Base-by-base conservation (phyloP, 2,113 vertebrate species). In the Hemiscyllium ocellatum region DNA sequence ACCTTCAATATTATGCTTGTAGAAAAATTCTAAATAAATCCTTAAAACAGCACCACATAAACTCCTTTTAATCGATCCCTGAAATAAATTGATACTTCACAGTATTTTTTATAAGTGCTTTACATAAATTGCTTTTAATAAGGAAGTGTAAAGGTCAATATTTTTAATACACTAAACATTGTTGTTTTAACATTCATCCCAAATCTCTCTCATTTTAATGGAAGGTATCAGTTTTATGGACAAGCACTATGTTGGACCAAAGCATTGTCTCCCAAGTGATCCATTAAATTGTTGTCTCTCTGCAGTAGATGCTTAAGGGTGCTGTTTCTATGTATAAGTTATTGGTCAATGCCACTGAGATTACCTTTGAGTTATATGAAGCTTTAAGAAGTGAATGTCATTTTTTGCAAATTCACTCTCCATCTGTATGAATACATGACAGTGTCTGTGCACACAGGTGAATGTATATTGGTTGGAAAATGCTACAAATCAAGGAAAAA, bases 91-190 rank as follows among this genome's bases (percentile, higher is more conserved):
- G 69, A 72, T 72, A 70, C 94, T 72, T 33, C 65, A 24, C 69
- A 95, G 72, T 95, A 76, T 95, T 95, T 95, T 61, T 95, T 95
- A 26, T 70, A 70, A 76, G 69, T 52, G 94, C 47, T 95, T 76
- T 95, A 76, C 94, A 76, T 95, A 72, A 95, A 95, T 95, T 95
- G 42, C 37, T 72, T 94, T 95, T 95, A 70, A 95, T 95, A 72
- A 72, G 68, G n/a, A 95, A 50, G 69, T 72, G 29, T 52, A 95
- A 76, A 95, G 94, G 69, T 95, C 94, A 95, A 95, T 95, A 95
- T 95, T 95, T 95, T 95, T 70, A 95, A 95, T 95, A 72, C 12
- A 76, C 68, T 29, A 95, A 72, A 95, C 69, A 95, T 72, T 52
- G 65, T 24, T 69, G 69, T 76, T 95, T 72, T 37, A 76, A 72